Evolutionary conservation across 2,797 vertebrate genomes (phyloP), one percentile per base, ranked within the genome.

Genomic region (Alca torda): DNA sequence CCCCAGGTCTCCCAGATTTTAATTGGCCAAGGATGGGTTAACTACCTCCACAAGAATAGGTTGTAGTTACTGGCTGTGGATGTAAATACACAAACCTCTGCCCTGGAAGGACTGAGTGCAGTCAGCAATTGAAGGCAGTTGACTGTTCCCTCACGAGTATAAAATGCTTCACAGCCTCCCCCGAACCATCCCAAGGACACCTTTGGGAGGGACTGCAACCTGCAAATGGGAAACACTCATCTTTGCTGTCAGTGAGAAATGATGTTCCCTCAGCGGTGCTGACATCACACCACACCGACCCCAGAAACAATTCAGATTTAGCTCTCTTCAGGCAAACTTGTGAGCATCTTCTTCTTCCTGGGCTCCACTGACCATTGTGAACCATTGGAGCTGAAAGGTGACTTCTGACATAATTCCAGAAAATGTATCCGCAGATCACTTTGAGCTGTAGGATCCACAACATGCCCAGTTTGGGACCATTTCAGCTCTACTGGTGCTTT

Each of bases 61-160:
- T 80, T 67, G 51, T 30, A 85, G 72, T 30, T 68, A 65, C 50
- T 61, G 53, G 57, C 43, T 87, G 68, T 30, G 53, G 53, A 85
- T 87, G 78, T 6, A 81, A 74, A 96, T 72, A 78, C 1, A 72
- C 37, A 93, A 89, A 89, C 28, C 84, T 75, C 87, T 85, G 68
- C 41, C 73, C 87, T 72, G 65, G 33, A 51, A 93, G 37, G 31
- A 65, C 11, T 61, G 45, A 91, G 69, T 50, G 41, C 89, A 81
- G 87, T 43, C 89, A 92, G 91, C 68, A 94, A 87, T 89, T 68
- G 92, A 85, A 93, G 64, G 84, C 91, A 95, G 87, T 84, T 96
- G 82, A 92, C 87, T 80, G 31, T 37, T 94, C 45, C 53, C 37
- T 93, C 73, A 61, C 0, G 0, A 59, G 60, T 18, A 72, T 24